phyloP scores from a whole-genome alignment of 2,797 vertebrate genomes.

The Crocidura indochinensis region DNA sequence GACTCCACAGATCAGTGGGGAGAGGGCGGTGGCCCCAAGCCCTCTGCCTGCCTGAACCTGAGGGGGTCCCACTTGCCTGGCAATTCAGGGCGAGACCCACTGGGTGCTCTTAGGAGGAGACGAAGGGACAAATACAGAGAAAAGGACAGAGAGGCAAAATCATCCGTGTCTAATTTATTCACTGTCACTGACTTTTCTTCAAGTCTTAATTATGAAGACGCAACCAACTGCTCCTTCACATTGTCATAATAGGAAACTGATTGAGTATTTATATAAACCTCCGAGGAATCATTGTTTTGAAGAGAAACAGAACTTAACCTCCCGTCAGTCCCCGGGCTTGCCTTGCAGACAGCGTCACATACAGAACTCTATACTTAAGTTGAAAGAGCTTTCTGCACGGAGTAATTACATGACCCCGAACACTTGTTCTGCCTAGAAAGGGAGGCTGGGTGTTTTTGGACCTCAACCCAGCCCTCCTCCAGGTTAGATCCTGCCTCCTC shows the following conservation, averaged over 20 bases:
- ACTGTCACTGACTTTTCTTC: conserved; percentile 77
- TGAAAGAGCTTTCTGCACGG: conserved; percentile 70
- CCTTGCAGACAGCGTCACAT: conserved; percentile 38
- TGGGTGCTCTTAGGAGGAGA: neutral
- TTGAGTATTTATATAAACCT: conserved; percentile 83
- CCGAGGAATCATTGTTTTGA: conserved; percentile 74
- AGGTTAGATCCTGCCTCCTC: conserved; percentile 6
- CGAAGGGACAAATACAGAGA: neutral
- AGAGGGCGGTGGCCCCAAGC: neutral
- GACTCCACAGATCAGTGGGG: conserved; percentile 36
- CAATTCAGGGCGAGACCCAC: neutral
- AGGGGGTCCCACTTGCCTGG: neutral
- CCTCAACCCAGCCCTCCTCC: conserved; percentile 60
- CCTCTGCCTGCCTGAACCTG: neutral
- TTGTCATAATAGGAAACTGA: conserved; percentile 82
- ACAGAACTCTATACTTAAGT: conserved; percentile 75
- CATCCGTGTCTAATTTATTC: conserved; percentile 63
- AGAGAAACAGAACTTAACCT: conserved; percentile 81
- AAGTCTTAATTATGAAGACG: conserved; percentile 84
- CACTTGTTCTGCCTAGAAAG: conserved; percentile 62
- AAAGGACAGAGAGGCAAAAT: neutral
- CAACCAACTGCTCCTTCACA: conserved; percentile 73
- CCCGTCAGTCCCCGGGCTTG: conserved; percentile 56
- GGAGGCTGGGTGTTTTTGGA: conserved; percentile 10
- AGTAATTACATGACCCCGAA: conserved; percentile 80